Percentiles rank a stretch among this genome's conserved stretches.
phyloP scores from a whole-genome alignment of 2,888 invertebrate species.

The Argyresthia goedartella region DNA sequence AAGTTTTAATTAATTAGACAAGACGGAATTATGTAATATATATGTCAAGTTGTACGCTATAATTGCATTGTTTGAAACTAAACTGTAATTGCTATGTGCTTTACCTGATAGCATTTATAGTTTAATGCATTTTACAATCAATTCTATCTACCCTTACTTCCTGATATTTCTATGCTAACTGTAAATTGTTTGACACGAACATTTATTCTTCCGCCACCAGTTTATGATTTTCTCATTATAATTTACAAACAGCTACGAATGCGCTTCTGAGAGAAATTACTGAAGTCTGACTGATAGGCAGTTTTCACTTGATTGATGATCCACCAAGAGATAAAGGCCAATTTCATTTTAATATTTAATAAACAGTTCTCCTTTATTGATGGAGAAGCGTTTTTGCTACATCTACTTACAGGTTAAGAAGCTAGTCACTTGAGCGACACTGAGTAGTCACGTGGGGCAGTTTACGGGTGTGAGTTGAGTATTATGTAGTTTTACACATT shows the following conservation, averaged over 20 bases:
- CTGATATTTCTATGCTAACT: slow-evolving; percentile 7
- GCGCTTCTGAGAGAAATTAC: slow-evolving; percentile 27
- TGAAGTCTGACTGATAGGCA: slow-evolving; percentile 29
- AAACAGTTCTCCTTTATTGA: slow-evolving; percentile 11
- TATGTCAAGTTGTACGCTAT: not conserved
- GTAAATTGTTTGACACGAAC: not conserved
- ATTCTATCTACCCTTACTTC: slow-evolving; percentile 2
- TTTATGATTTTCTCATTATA: slow-evolving; percentile 27
- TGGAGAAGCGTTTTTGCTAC: too few species aligned
- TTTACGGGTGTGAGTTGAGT: not conserved
- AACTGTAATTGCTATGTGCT: slow-evolving; percentile 3
- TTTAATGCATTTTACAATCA: not conserved
- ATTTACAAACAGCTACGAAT: slow-evolving; percentile 30
- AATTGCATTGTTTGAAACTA: slow-evolving; percentile 1
- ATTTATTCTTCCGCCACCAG: slow-evolving; percentile 2
- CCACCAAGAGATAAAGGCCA: slow-evolving; percentile 32
- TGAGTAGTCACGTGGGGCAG: not conserved
- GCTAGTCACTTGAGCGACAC: not conserved
- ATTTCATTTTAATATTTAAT: slow-evolving; percentile 54
- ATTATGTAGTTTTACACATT: slow-evolving; percentile 17
- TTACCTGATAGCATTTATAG: slow-evolving; percentile 10
- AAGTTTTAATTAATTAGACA: not conserved
- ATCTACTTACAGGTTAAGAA: too few species aligned
- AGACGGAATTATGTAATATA: not conserved
- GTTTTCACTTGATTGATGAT: slow-evolving; percentile 55